Base-by-base conservation (phyloP, 2,888 invertebrate species). In the Machimus rusticus region DNA sequence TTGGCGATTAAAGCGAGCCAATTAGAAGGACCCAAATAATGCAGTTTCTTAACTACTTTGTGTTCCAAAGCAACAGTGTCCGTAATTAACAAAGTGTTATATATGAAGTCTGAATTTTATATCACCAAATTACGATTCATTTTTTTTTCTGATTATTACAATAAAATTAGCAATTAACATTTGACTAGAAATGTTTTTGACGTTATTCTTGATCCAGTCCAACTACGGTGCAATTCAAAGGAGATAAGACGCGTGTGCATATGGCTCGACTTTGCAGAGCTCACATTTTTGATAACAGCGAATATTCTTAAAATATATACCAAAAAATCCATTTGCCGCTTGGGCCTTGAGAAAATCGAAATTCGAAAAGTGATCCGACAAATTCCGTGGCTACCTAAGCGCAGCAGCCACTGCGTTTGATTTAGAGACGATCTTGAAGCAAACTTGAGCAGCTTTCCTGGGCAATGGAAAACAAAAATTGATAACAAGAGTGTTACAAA, bases 401-500 rank as follows among this genome's bases (percentile, higher is more conserved):
- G 14, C 76, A 31, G 6, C 28, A 31, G n/a, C 12, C 28, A 78
- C 39, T 78, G 16, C 37, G 5, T 77, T 37, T 77, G 51, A 51
- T 78, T 78, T 46, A 1, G 37, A 19, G 43, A n/a, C 43, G 78
- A 39, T 78, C 78, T 78, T 78, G 39, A 78, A 78, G 78, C 43
- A 43, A 78, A 78, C 78, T 78, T 78, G 78, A 78, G 43, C 43
- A 77, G 34, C 43, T 31, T 76, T 37, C 14, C 76, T n/a, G 39
- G 43, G 43, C 2, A 12, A 43, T 78, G 78, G 23, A 43, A 78
- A 78, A 78, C 12, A 78, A 43, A 39, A 37, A 23, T 37, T 78
- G 78, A 78, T 78, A 78, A 78, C n/a, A 28, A 78, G 78, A 78
- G 14, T 43, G 39, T 78, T 78, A 78, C 43, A 78, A 78, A 78